phyloP scores from a whole-genome alignment of 2,113 vertebrate species.

The Xenopus borealis region DNA sequence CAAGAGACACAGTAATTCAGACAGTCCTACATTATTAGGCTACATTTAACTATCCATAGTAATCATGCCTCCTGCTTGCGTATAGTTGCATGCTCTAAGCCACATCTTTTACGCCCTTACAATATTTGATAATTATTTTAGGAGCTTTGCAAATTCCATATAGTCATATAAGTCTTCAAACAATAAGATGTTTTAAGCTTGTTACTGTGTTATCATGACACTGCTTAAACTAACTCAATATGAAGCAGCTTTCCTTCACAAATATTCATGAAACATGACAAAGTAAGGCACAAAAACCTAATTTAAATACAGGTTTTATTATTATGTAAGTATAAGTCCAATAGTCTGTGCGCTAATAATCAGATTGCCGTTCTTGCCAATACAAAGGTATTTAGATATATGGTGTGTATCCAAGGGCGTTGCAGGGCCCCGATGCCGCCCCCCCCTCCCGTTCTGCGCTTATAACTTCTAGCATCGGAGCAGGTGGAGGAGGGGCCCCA shows the following conservation, averaged over 20 bases:
- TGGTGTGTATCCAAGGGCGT: no score
- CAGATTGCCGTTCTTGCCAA: no score
- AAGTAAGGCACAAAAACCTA: not conserved
- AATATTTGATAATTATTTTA: slow-evolving; percentile 71
- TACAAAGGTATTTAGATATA: no score
- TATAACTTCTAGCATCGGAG: no score
- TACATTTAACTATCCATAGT: slow-evolving; percentile 61
- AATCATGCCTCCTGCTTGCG: slow-evolving; percentile 64
- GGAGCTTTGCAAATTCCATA: slow-evolving; percentile 60
- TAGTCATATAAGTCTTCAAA: slow-evolving; percentile 61
- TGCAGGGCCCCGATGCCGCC: no score
- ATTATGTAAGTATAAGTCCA: no score
- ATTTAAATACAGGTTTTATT: not conserved
- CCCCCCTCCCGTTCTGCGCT: no score
- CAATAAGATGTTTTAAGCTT: slow-evolving; percentile 71
- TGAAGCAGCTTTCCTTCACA: slow-evolving; percentile 53
- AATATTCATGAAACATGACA: slow-evolving; percentile 51
- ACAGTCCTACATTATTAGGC: no score
- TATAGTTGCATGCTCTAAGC: slow-evolving; percentile 71
- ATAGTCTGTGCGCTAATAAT: no score
- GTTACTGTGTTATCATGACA: slow-evolving; percentile 71
- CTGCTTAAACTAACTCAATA: slow-evolving; percentile 60
- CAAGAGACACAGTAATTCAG: no score
- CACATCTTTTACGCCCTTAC: slow-evolving; percentile 69
- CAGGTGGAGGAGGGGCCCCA: no score